These are phyloP conservation scores for Actias luna DNA, from an alignment of 2,888 invertebrate genomes.

Conservation along the genomic window DNA sequence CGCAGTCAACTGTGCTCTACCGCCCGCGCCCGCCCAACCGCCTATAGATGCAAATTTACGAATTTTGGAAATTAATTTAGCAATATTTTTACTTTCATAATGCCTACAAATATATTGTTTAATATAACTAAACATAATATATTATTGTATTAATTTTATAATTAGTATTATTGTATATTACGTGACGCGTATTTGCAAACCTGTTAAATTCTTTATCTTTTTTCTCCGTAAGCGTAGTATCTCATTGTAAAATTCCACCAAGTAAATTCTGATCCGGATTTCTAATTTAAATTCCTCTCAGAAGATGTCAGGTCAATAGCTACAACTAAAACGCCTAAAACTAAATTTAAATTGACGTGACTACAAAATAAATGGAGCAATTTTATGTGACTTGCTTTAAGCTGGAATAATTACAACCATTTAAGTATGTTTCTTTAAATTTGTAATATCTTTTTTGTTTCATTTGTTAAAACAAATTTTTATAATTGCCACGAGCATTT, in stretches of 20 bases:
- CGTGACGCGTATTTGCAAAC: not conserved
- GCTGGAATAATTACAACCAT: not conserved
- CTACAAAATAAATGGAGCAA: not conserved
- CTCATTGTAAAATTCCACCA: not conserved
- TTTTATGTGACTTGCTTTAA: constrained; percentile 1
- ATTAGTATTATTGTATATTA: not conserved
- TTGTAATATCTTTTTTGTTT: not conserved
- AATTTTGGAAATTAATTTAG: not conserved
- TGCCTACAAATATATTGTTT: not conserved
- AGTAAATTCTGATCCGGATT: constrained; percentile 8
- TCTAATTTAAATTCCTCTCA: constrained; percentile 11
- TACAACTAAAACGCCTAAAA: constrained; percentile 7
- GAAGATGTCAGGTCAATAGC: constrained; percentile 2
- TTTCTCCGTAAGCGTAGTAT: not conserved
- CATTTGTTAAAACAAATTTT: not conserved
- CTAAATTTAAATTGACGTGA: not conserved
- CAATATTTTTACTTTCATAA: not conserved
- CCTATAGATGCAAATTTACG: not conserved
- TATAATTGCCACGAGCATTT: too few species aligned
- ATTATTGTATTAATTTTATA: not conserved
- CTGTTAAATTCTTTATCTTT: not conserved
- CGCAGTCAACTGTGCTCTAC: constrained; percentile 24
- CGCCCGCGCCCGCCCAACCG: constrained; percentile 33
- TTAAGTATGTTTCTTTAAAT: not conserved
- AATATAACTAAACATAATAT: not conserved